Base-by-base conservation (phyloP, 2,888 invertebrate genomes). In the Tetranychus truncatus region DNA sequence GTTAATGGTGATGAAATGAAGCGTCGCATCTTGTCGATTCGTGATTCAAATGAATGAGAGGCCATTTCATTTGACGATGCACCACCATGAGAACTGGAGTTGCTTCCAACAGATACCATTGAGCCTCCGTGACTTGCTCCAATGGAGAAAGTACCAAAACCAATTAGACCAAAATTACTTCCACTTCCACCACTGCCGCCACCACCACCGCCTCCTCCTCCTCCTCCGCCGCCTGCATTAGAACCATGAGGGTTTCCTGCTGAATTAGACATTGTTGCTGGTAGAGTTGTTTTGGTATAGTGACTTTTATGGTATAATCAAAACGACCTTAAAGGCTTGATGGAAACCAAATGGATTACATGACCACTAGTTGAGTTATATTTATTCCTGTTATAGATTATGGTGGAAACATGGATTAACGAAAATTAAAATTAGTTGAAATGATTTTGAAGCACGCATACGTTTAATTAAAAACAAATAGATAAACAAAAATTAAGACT, bases 1-100 rank as follows among this genome's bases (percentile, higher is more conserved):
- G 69, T 69, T 69, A 69, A 34, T n/a, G 69, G 69, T 8, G 69
- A 69, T 24, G 21, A 24, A n/a, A 69, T 69, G 21, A 69, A 69
- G 0, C 69, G 20, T 69, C n/a, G 5, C 69, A 69, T 69, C 34
- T 34, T 69, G n/a, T 9, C 69, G n/a, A 69, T 69, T 20, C n/a
- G 69, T 3, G 21, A 24, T 69, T 69, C 69, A 69, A 69, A 55
- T 55, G 55, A 15, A 3, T 55, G 55, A 55, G 55, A 55, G 9
- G 55, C 9, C 9, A 55, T 55, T 15, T 55, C 55, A 55, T 55
- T 55, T 55, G 55, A 55, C 15, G 11, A 9, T 55, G 11, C 3
- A 55, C 55, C 55, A 55, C 55, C 55, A 55, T 55, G 55, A 15
- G 11, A 15, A 7, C 55, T 7, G 2, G 9, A 15, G 15, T 15